Evolutionary conservation across 2,888 invertebrate genomes (phyloP).

Genomic region (Apotomis capreana): DNA sequence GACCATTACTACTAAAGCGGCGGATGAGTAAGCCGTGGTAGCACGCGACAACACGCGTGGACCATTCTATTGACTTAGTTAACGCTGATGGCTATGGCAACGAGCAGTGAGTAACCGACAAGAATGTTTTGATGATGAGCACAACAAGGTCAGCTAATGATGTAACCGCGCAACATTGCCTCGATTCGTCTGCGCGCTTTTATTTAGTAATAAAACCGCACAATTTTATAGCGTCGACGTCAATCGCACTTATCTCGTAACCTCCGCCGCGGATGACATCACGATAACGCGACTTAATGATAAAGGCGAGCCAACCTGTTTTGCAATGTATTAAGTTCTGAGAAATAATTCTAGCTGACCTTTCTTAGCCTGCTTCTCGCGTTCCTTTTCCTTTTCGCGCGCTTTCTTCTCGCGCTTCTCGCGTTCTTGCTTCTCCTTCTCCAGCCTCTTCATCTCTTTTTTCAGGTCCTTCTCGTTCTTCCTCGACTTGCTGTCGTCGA

Average conservation of each 20-base stretch:
- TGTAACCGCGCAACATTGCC: constrained; percentile 58
- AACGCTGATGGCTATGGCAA: constrained; percentile 32
- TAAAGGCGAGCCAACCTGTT: constrained; percentile 42
- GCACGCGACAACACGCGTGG: constrained; percentile 23
- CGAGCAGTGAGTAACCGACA: constrained; percentile 55
- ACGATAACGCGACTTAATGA: constrained; percentile 55
- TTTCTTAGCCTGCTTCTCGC: constrained; percentile 75
- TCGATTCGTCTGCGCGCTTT: constrained; percentile 57
- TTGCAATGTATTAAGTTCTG: constrained; percentile 34
- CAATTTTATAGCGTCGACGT: constrained; percentile 55
- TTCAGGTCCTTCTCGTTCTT: constrained; percentile 79
- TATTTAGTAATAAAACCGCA: constrained; percentile 49
- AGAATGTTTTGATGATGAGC: constrained; percentile 57
- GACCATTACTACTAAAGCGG: constrained; percentile 44
- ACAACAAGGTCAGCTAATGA: constrained; percentile 70
- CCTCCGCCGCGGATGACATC: constrained; percentile 68
- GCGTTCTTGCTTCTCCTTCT: constrained; percentile 78
- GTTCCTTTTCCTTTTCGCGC: constrained; percentile 79
- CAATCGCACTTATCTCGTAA: constrained; percentile 53
- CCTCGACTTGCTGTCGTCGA: constrained; percentile 78
- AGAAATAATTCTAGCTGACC: constrained; percentile 56
- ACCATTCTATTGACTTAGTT: constrained; percentile 23
- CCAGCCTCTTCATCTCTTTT: constrained; percentile 79
- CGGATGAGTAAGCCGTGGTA: constrained; percentile 23
- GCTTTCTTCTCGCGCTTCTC: constrained; percentile 81